phyloP scores from a whole-genome alignment of 1,140 invertebrate genomes.

The Leptinotarsa undecemlineata region DNA sequence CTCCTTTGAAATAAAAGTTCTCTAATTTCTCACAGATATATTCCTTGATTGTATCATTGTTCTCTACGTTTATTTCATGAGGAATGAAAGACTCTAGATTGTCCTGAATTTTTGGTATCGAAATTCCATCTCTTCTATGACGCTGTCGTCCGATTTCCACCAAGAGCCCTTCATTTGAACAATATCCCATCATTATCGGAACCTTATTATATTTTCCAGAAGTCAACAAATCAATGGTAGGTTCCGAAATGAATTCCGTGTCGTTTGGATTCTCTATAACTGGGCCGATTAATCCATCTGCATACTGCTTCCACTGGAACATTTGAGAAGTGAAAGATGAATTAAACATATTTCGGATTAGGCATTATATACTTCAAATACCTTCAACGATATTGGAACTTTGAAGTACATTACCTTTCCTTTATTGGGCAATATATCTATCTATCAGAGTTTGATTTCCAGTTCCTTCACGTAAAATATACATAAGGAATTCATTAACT shows the following conservation, averaged over 20 bases:
- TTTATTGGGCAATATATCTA: too few species aligned
- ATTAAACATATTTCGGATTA: too few species aligned
- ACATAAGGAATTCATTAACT: too few species aligned
- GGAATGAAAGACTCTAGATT: slow-evolving; percentile 3
- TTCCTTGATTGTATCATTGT: background rate
- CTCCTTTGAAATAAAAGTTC: background rate
- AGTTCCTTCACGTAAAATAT: too few species aligned
- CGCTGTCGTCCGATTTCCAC: background rate
- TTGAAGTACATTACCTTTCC: too few species aligned
- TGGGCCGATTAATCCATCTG: background rate
- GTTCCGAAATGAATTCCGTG: slow-evolving; percentile 51
- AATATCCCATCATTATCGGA: slow-evolving; percentile 55
- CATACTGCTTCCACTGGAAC: too few species aligned
- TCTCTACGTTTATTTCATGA: background rate
- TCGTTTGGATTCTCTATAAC: slow-evolving; percentile 49
- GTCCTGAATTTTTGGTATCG: too few species aligned
- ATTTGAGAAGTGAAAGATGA: too few species aligned
- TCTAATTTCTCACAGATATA: background rate
- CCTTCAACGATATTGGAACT: too few species aligned
- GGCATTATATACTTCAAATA: too few species aligned
- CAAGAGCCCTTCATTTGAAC: slow-evolving; percentile 22
- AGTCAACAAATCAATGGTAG: slow-evolving; percentile 53
- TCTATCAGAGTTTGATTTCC: too few species aligned
- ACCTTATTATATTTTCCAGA: slow-evolving; percentile 56
- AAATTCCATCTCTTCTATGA: too few species aligned